Percentiles rank a stretch among this genome's conserved stretches.
Evolutionary conservation across 92 coral and sea anemone species (phyloP).

Genomic region (Epizoanthus fatuus): DNA sequence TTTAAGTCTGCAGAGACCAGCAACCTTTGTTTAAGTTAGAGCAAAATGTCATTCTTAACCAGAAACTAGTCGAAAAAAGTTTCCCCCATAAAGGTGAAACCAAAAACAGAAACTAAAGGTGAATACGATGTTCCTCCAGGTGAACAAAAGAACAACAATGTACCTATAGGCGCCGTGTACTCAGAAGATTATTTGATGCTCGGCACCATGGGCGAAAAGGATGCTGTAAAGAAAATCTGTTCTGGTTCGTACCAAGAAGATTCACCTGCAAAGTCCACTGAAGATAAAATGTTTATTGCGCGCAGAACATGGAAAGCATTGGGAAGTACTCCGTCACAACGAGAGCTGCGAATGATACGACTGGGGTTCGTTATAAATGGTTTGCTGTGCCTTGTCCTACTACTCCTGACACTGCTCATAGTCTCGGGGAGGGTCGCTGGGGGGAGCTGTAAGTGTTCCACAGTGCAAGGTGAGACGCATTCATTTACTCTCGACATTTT

Average conservation of each 20-base stretch:
- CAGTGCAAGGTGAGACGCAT: not conserved
- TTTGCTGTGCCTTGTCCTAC: not conserved
- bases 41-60: slow-evolving; percentile 1
- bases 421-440: not conserved
- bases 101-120: not conserved
- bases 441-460: not conserved
- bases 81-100: slow-evolving; percentile 6
- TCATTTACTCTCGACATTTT: no score
- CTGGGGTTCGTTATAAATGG: not conserved
- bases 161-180: not conserved
- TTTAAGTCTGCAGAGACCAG: no score
- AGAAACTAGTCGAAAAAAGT: slow-evolving; percentile 22
- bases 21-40: no score
- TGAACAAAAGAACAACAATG: not conserved
- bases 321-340: not conserved
- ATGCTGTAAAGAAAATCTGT: not conserved
- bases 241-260: not conserved
- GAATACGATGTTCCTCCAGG: not conserved
- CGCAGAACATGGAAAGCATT: not conserved
- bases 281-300: not conserved
- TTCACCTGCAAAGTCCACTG: not conserved
- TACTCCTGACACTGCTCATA: slow-evolving; percentile 4
- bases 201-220: not conserved
- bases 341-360: not conserved
- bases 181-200: slow-evolving; percentile 9